These are phyloP conservation scores for Puma concolor DNA, from an alignment of 2,113 vertebrate species.

Conservation along the genomic window DNA sequence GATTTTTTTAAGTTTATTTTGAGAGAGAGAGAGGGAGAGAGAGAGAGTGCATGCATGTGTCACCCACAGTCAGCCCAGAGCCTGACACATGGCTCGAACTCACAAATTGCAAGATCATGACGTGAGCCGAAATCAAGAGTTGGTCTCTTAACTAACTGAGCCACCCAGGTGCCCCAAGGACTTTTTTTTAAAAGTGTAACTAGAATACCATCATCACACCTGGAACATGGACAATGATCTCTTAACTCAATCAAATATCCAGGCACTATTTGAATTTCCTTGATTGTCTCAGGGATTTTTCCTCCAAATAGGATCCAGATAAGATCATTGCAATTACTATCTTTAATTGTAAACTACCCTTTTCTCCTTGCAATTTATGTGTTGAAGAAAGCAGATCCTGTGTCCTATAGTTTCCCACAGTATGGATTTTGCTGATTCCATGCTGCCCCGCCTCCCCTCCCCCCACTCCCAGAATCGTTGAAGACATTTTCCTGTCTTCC, in stretches of 20 bases:
- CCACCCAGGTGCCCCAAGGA: not conserved
- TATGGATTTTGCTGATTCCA: slow-evolving; percentile 8
- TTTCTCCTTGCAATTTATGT: not conserved
- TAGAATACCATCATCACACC: not conserved
- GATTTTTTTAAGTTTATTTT: no score
- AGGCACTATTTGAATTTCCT: not conserved
- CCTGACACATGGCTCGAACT: no score
- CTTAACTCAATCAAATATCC: not conserved
- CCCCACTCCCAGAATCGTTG: not conserved
- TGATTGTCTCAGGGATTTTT: not conserved
- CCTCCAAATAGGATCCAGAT: not conserved
- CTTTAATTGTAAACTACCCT: not conserved
- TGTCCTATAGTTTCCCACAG: not conserved
- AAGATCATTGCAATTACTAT: not conserved
- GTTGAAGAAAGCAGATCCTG: not conserved
- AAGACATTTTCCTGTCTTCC: not conserved
- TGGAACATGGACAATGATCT: not conserved
- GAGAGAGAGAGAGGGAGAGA: no score
- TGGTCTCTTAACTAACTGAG: no score
- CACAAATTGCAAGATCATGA: no score
- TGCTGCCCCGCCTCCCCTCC: no score
- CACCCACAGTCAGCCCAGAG: no score
- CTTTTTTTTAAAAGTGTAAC: not conserved
- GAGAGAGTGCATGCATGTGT: no score
- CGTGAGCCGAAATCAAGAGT: no score